Evolutionary conservation across 2,888 invertebrate species (phyloP).

Genomic region (Cremastobaeus sp.): DNA sequence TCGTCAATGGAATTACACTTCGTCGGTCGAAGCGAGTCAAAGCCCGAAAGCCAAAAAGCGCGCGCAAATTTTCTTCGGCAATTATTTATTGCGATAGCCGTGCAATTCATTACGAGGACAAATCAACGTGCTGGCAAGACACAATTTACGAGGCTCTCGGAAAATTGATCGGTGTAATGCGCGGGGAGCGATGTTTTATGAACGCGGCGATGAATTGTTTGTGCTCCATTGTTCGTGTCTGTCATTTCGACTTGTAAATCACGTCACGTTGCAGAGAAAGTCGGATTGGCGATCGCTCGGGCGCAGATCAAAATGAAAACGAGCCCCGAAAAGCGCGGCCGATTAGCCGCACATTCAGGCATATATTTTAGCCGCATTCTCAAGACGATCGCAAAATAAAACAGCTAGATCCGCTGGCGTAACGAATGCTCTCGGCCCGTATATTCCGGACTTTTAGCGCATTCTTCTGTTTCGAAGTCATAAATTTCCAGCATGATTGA

Average conservation of each 20-base stretch:
- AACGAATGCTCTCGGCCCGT: constrained; percentile 12
- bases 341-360: constrained; percentile 1
- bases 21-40: too few species aligned
- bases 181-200: constrained; percentile 31
- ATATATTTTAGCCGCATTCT: constrained; percentile 22
- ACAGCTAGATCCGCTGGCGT: constrained; percentile 16
- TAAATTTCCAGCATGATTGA: constrained; percentile 9
- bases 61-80: too few species aligned
- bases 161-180: constrained; percentile 35
- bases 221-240: constrained; percentile 10
- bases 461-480: neutral
- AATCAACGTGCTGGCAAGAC: constrained; percentile 21
- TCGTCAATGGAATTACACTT: constrained; percentile 28
- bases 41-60: too few species aligned
- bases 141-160: constrained; percentile 26
- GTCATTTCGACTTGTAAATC: constrained; percentile 22
- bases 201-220: constrained; percentile 24
- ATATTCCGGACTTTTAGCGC: constrained; percentile 12
- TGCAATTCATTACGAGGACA: constrained; percentile 35
- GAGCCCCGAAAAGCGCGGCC: neutral
- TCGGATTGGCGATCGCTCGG: too few species aligned
- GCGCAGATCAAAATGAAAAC: neutral
- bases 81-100: constrained; percentile 22
- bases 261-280: neutral
- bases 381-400: constrained; percentile 19